Percentiles rank a stretch among this genome's conserved stretches.
phyloP scores from a whole-genome alignment of 2,888 invertebrate species.

The Xanthia icteritia region DNA sequence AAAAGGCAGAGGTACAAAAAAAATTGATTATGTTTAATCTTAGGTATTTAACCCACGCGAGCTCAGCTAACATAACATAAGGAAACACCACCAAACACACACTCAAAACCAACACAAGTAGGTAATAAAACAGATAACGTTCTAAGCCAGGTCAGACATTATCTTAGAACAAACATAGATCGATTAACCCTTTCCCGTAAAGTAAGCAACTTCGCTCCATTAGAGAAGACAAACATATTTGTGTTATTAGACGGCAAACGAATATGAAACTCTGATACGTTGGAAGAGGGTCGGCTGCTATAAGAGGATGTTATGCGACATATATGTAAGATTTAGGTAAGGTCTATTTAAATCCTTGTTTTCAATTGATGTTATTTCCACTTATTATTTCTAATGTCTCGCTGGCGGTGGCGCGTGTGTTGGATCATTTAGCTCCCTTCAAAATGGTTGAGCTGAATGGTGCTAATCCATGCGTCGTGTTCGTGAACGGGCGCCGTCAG shows the following conservation, averaged over 20 bases:
- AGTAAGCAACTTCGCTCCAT: constrained; percentile 71
- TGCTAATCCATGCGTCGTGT: too few species aligned
- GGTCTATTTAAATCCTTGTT: too few species aligned
- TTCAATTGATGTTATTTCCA: too few species aligned
- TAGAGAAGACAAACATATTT: constrained; percentile 75
- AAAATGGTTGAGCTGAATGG: too few species aligned
- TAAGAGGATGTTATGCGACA: constrained; percentile 1
- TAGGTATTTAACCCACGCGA: too few species aligned
- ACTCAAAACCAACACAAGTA: constrained; percentile 35
- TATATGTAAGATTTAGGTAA: not conserved
- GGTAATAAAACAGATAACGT: constrained; percentile 38
- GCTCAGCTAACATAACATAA: too few species aligned
- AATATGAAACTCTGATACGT: constrained; percentile 63
- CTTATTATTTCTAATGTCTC: too few species aligned
- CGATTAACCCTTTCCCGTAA: constrained; percentile 75
- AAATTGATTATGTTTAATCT: too few species aligned
- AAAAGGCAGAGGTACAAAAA: too few species aligned
- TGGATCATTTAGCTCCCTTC: too few species aligned
- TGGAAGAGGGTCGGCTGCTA: constrained; percentile 33
- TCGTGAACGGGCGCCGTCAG: too few species aligned
- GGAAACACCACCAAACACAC: constrained; percentile 25
- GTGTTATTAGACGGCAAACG: constrained; percentile 62
- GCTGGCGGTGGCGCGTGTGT: too few species aligned
- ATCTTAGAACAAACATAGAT: constrained; percentile 74
- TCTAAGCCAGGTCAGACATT: constrained; percentile 54